Base-by-base conservation (phyloP, 2,888 invertebrate species). In the Pimpla rufipes region DNA sequence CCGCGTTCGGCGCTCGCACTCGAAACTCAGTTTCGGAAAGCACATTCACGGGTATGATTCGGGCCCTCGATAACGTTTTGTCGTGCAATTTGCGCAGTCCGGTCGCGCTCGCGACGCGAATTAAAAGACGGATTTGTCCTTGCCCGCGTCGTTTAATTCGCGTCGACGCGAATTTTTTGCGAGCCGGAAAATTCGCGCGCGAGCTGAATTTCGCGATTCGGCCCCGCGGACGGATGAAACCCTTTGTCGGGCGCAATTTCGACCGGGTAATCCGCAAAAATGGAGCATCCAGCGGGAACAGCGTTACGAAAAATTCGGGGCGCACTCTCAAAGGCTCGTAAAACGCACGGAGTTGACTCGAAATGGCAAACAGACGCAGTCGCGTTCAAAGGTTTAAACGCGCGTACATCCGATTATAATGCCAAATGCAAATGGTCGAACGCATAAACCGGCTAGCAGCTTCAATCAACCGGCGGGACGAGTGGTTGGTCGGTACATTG, bases 381-480 rank as follows among this genome's bases (percentile, higher is more conserved):
- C 13, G 42, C 21, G 23, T 23, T 55, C 55, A 55, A 55, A 55
- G 23, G 23, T 55, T 23, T 21, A 11, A 23, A 55, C 23, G 4
- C 37, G 62, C 37, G 37, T 37, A 35, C 37, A 62, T 62, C 37
- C 37, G 37, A 62, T 62, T 40, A 78, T 64, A 78, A 71, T 62
- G 29, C 42, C 62, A 52, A 62, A 70, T 70, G 78, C 62, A 70
- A 78, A 70, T 66, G 7, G 45, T 45, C 23, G 23, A 23, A 23
- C 13, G 66, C 18, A 37, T 11, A 45, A 52, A 29, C 29, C 29
- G 10, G 67, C 18, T 10, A 21, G 59, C 40, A 23, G 70, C 37
- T 78, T 64, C 52, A 52, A 78, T 78, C 70, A 68, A 52, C 52
- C 23, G 52, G 45, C 62, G 71, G n/a, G 67, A 42, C 50, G 59